Evolutionary conservation across 92 coral and sea anemone species (phyloP).

Genomic region (Parazoanthus darwini): DNA sequence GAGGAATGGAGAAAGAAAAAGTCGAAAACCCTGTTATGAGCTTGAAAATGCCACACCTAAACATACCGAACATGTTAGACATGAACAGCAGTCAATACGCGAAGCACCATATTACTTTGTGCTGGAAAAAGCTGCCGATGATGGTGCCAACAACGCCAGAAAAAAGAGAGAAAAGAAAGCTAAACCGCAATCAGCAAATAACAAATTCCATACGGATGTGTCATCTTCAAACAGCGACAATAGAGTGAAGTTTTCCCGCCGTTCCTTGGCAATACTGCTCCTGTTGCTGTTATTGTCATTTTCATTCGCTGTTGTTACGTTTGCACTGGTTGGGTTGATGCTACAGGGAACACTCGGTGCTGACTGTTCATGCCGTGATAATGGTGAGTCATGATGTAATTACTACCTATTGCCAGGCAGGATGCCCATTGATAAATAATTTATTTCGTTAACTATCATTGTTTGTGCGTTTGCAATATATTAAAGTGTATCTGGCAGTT

Average conservation of each 20-base stretch:
- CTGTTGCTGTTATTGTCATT: constrained; percentile 31
- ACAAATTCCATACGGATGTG: background rate
- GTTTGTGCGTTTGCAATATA: too few relatives aligned
- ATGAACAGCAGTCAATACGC: background rate
- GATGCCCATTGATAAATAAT: background rate
- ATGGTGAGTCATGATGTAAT: constrained; percentile 32
- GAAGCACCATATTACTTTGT: constrained; percentile 21
- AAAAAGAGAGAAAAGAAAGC: background rate
- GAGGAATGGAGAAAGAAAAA: background rate
- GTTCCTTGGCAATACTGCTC: background rate
- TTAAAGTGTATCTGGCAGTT: too few relatives aligned
- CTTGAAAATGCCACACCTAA: background rate
- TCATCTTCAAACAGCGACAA: background rate
- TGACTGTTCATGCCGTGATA: constrained; percentile 34
- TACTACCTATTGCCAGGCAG: background rate
- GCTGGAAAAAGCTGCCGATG: background rate
- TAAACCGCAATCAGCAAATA: background rate
- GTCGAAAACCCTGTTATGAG: too few relatives aligned
- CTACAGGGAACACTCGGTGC: constrained; percentile 42
- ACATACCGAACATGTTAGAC: background rate
- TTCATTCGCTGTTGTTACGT: constrained; percentile 39
- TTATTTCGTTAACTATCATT: background rate
- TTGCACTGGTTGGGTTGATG: constrained; percentile 41
- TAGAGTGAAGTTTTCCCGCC: background rate
- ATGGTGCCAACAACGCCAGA: background rate